Conservation (phyloP, 1,140 invertebrate genomes). For the Zaprionus camerounensis region DNA sequence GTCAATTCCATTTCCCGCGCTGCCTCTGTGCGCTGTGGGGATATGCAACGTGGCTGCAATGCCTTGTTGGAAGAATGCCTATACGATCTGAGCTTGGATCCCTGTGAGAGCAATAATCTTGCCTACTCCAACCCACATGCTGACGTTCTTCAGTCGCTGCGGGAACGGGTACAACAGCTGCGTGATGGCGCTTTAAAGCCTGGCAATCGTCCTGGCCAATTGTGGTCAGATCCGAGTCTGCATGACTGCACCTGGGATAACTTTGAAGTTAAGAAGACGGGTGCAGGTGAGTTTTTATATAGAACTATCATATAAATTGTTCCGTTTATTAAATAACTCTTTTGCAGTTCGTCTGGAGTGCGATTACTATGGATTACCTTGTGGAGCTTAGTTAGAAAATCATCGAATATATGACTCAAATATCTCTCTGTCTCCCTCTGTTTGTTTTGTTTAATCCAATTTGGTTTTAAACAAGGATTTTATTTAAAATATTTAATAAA, state of each 20-base stretch:
- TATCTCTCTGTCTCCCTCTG: too few species aligned
- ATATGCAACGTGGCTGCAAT: constrained; percentile 71
- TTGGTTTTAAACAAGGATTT: not conserved
- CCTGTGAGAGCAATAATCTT: constrained; percentile 91
- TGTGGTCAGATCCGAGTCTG: constrained; percentile 47
- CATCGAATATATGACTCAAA: too few species aligned
- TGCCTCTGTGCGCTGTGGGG: constrained; percentile 84
- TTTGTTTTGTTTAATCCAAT: too few species aligned
- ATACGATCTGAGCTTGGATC: constrained; percentile 90
- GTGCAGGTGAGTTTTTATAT: constrained; percentile 30
- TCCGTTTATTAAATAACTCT: not conserved
- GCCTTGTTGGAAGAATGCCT: constrained; percentile 87
- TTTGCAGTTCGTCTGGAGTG: constrained; percentile 48
- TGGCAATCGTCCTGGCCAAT: constrained; percentile 40
- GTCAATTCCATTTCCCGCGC: constrained; percentile 83
- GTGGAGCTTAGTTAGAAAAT: constrained; percentile 11
- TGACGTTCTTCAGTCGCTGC: constrained; percentile 47
- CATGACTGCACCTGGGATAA: constrained; percentile 69
- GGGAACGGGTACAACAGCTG: constrained; percentile 39
- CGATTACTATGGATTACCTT: constrained; percentile 54
- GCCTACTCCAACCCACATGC: constrained; percentile 74
- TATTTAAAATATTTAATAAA: not conserved
- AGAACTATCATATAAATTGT: not conserved
- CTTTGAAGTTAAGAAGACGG: constrained; percentile 37
- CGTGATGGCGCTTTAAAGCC: constrained; percentile 41